Conservation (phyloP, 2,888 invertebrate genomes). For the Diachrysia chrysitis region DNA sequence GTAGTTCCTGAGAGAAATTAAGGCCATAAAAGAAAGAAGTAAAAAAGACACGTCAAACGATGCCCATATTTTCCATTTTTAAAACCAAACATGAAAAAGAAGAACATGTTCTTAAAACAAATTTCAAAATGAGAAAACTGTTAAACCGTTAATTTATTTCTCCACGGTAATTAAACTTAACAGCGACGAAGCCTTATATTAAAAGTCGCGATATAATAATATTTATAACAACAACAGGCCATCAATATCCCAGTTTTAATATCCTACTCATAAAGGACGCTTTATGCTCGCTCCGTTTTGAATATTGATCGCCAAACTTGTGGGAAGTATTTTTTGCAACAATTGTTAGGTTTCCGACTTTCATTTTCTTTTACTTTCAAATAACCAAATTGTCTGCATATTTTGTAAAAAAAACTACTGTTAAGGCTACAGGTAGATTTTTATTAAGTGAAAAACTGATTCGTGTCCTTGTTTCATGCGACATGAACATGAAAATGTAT, state of each 20-base stretch:
- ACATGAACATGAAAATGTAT: too few species aligned
- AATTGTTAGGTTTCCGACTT: conserved; percentile 1
- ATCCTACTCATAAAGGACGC: conserved; percentile 40
- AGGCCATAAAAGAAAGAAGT: too few species aligned
- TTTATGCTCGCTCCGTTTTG: conserved; percentile 3
- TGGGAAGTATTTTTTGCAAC: conserved; percentile 13
- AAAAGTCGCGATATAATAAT: conserved; percentile 39
- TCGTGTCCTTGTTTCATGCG: too few species aligned
- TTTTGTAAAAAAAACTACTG: too few species aligned
- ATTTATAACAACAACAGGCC: conserved; percentile 36
- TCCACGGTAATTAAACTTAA: conserved; percentile 45
- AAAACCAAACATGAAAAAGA: neutral
- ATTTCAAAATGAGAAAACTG: neutral
- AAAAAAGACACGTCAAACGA: neutral
- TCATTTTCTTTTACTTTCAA: neutral
- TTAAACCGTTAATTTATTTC: conserved; percentile 21
- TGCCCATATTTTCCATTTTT: neutral
- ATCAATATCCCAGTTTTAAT: conserved; percentile 59
- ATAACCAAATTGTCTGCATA: too few species aligned
- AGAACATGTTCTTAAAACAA: neutral
- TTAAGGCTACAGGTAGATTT: too few species aligned
- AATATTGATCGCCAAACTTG: conserved; percentile 17
- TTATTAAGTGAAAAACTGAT: too few species aligned
- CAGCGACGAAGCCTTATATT: conserved; percentile 26
- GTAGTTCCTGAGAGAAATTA: too few species aligned